Conservation (phyloP, 1,140 invertebrate genomes). For the Episyrphus balteatus region DNA sequence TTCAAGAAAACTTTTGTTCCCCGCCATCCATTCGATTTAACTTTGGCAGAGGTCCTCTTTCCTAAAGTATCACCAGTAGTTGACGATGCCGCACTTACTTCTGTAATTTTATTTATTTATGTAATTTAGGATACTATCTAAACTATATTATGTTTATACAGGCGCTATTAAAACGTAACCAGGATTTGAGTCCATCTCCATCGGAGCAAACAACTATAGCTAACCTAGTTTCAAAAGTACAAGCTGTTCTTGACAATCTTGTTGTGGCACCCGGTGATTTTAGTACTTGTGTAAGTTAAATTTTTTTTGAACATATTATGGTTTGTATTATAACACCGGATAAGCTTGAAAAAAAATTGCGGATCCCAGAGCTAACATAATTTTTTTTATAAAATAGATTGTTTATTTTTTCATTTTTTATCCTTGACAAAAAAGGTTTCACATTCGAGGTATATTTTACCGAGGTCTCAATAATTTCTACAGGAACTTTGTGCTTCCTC, state of each 20-base stretch:
- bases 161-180: constrained; percentile 81
- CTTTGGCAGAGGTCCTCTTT: constrained; percentile 73
- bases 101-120: constrained; percentile 41
- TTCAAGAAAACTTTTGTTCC: constrained; percentile 64
- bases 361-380: no score
- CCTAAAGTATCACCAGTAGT: constrained; percentile 70
- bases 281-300: constrained; percentile 82
- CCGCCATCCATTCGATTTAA: constrained; percentile 82
- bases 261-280: constrained; percentile 87
- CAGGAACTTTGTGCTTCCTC: no score
- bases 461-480: no score
- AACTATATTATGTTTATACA: constrained; percentile 33
- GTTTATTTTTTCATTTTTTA: no score
- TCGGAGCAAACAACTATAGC: constrained; percentile 83
- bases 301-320: no score
- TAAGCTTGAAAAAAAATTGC: no score
- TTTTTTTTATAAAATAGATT: no score
- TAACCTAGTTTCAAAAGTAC: constrained; percentile 87
- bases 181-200: constrained; percentile 78
- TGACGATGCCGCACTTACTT: constrained; percentile 74
- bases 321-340: no score
- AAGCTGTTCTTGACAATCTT: constrained; percentile 83
- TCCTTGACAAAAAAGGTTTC: no score
- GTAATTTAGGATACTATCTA: neutral
- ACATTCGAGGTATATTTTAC: no score